These are phyloP conservation scores for Mellilla xanthometata DNA, from an alignment of 2,888 invertebrate genomes.

Conservation along the genomic window DNA sequence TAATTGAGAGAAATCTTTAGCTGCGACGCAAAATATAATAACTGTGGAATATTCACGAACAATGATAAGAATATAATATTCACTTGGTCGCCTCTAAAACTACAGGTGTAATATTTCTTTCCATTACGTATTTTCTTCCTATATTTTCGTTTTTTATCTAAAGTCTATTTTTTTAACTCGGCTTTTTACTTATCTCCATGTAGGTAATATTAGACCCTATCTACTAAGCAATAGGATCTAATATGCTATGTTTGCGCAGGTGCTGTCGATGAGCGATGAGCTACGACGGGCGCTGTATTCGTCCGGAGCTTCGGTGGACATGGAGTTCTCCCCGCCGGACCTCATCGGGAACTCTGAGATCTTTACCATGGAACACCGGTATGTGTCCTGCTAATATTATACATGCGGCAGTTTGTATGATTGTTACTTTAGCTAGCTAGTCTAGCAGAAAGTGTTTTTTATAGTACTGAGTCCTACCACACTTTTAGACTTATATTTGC, in stretches of 20 bases:
- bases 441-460: too few species aligned
- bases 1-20: background rate
- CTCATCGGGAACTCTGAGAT: conserved; percentile 95
- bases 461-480: too few species aligned
- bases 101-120: too few species aligned
- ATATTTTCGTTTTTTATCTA: background rate
- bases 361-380: conserved; percentile 93
- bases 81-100: too few species aligned
- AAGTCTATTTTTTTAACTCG: background rate
- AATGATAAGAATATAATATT: background rate
- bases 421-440: too few species aligned
- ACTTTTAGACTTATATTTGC: too few species aligned
- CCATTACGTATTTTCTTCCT: background rate
- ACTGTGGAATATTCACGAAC: background rate
- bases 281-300: conserved; percentile 91
- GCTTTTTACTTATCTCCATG: too few species aligned
- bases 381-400: too few species aligned
- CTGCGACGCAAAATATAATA: background rate
- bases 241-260: conserved; percentile 76
- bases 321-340: conserved; percentile 95
- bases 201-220: too few species aligned
- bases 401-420: too few species aligned
- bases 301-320: conserved; percentile 90
- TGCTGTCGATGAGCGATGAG: conserved; percentile 97
- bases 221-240: background rate